Evolutionary conservation across 2,888 invertebrate genomes (phyloP), one percentile per base, ranked within the genome.

Genomic region (Zhuqinia jingwanae): DNA sequence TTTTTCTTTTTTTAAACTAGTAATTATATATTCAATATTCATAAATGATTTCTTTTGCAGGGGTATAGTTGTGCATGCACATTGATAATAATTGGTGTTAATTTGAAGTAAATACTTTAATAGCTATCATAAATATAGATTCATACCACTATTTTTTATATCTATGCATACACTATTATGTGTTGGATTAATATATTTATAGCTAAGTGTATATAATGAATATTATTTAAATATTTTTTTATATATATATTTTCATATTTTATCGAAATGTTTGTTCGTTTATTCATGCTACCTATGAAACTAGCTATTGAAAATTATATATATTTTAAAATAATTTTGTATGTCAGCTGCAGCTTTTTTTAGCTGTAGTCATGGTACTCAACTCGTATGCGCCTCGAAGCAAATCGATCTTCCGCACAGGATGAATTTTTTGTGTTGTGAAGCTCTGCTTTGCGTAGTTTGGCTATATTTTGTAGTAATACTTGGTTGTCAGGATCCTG

Each of bases 401-500:
- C 78, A 73, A 85, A 85, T 17, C 81, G 77, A 42, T 88, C 85
- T 56, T 88, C 88, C 17, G 77, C 84, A 65, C 88, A 88, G 11
- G 88, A 89, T 11, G 89, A 75, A 63, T 89, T 87, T 58, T 87
- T 89, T 42, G 85, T 88, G 45, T 90, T 87, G 68, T 87, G 89
- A 83, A 88, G 88, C 88, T 90, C 90, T n/a, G 90, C 90, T 86
- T 89, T 90, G 45, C 87, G 85, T 8, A 90, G 70, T 87, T 90
- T 90, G 22, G 90, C 89, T 22, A 90, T 90, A 63, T 90, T 90
- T 75, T 90, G 90, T 1, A 90, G 85, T 22, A 90, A 78, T 53
- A 90, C 90, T 85, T 87, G 84, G 70, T 90, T 90, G 42, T 79
- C 89, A 1, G 90, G 90, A 50, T 90, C 90, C 45, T 90, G 90